phyloP scores from a whole-genome alignment of 2,797 vertebrate species.

The Falco naumanni region DNA sequence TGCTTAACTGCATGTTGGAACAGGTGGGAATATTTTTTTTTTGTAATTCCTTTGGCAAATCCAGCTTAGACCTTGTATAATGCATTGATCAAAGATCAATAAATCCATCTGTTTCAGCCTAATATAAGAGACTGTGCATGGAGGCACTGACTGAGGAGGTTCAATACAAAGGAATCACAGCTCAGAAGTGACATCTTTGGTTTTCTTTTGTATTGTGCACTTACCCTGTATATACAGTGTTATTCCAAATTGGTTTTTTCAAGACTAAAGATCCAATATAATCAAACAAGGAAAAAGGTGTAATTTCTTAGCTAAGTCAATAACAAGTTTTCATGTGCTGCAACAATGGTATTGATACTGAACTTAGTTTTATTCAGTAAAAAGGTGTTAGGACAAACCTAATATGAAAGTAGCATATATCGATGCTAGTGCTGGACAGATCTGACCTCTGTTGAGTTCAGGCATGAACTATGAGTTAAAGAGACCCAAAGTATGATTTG shows the following conservation, averaged over 20 bases:
- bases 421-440: neutral
- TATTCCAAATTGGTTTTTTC: neutral
- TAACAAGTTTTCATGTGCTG: neutral
- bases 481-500: neutral
- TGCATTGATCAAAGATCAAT: neutral
- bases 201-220: neutral
- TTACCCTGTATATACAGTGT: neutral
- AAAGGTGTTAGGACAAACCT: neutral
- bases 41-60: neutral
- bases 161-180: neutral
- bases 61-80: neutral
- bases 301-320: neutral
- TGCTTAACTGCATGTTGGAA: slow-evolving; percentile 89
- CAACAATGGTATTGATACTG: neutral
- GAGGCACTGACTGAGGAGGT: neutral
- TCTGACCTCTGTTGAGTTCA: neutral
- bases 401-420: fast-evolving
- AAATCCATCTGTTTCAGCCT: neutral
- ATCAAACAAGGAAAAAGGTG: neutral
- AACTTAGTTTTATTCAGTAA: neutral
- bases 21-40: slow-evolving; percentile 82
- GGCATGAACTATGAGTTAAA: neutral
- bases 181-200: neutral
- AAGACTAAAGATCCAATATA: neutral
- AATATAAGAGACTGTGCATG: neutral